phyloP scores from a whole-genome alignment of 2,113 vertebrate genomes.

The Lepus europaeus region DNA sequence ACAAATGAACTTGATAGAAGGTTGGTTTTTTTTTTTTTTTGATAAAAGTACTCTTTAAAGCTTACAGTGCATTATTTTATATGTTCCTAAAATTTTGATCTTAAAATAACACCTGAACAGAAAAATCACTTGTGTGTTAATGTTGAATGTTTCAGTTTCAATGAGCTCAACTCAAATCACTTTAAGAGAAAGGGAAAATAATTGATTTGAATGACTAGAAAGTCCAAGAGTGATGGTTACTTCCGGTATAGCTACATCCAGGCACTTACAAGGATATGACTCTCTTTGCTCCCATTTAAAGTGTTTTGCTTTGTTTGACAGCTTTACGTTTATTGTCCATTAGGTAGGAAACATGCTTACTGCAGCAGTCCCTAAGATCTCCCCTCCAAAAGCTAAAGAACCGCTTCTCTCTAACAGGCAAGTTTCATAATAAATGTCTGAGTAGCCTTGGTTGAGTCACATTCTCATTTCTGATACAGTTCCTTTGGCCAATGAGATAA shows the following conservation, averaged over 20 bases:
- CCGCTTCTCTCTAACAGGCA: not conserved
- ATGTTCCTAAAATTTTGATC: not conserved
- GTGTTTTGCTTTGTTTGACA: not conserved
- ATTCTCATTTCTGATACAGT: not conserved
- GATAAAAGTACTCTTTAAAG: not conserved
- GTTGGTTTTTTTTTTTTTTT: too few relatives aligned
- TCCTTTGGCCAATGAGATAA: not conserved
- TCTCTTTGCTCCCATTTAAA: not conserved
- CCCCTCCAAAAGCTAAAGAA: not conserved
- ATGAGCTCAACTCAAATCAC: not conserved
- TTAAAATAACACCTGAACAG: not conserved
- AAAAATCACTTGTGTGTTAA: not conserved
- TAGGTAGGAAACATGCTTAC: not conserved
- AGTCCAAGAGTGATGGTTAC: not conserved
- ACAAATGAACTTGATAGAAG: not conserved
- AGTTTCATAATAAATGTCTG: not conserved
- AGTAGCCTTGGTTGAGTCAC: not conserved
- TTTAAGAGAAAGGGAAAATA: not conserved
- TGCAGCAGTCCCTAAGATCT: not conserved
- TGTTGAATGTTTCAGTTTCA: constrained; percentile 35
- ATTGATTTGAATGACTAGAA: not conserved
- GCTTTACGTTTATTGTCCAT: not conserved
- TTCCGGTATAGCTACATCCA: not conserved
- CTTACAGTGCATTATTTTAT: not conserved
- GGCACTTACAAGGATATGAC: not conserved